Conservation (phyloP, 2,888 invertebrate genomes). For the Ormyrus labotus region DNA sequence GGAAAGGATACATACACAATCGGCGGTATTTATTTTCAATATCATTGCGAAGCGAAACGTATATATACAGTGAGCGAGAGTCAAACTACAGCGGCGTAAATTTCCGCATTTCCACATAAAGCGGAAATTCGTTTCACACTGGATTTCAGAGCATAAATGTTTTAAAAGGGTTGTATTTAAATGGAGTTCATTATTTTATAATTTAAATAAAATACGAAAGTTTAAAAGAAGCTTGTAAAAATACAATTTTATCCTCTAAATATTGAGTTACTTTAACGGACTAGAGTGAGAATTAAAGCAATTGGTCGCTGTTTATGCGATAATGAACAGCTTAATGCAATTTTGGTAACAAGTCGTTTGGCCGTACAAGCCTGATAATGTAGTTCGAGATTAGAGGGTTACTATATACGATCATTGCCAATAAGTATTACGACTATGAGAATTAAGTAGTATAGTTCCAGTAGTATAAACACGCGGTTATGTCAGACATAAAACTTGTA, state of each 20-base stretch:
- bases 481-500: slow-evolving; percentile 28
- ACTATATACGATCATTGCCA: neutral
- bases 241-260: too few relatives aligned
- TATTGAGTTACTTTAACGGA: too few relatives aligned
- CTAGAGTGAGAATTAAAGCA: too few relatives aligned
- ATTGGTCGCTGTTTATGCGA: too few relatives aligned
- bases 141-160: too few relatives aligned
- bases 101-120: too few relatives aligned
- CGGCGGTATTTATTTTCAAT: slow-evolving; percentile 6
- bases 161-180: too few relatives aligned
- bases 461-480: slow-evolving; percentile 37
- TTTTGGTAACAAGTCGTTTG: slow-evolving; percentile 8
- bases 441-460: slow-evolving; percentile 26
- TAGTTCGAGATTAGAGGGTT: neutral
- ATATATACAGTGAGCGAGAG: too few relatives aligned
- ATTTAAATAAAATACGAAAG: neutral
- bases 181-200: too few relatives aligned
- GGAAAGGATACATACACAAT: neutral
- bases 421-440: slow-evolving; percentile 14
- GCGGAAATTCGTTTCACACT: too few relatives aligned
- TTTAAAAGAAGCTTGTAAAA: neutral
- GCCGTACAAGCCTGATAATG: neutral
- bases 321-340: neutral
- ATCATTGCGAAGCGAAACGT: too few relatives aligned
- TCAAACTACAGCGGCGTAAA: too few relatives aligned